phyloP scores from a whole-genome alignment of 2,888 invertebrate species.

The Catocala fraxini region DNA sequence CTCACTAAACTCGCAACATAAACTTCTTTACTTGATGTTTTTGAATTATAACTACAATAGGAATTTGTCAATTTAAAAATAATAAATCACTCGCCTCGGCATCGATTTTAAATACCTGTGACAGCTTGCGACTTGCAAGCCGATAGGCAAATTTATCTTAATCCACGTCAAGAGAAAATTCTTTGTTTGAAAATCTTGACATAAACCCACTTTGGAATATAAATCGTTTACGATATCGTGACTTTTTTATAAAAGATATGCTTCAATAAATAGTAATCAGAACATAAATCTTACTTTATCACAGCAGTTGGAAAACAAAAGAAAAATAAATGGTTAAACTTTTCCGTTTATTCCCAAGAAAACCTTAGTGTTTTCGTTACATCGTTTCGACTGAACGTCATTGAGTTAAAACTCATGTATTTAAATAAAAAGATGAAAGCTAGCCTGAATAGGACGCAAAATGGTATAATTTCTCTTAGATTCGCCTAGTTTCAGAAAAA shows the following conservation, averaged over 20 bases:
- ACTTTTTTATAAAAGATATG: neutral
- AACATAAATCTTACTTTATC: too few species aligned
- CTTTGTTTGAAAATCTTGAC: slow-evolving; percentile 5
- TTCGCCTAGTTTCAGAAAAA: slow-evolving; percentile 3
- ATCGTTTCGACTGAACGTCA: neutral
- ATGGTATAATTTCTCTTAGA: slow-evolving; percentile 2
- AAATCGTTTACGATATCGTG: slow-evolving; percentile 1
- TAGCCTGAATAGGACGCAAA: neutral
- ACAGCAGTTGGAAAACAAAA: too few species aligned
- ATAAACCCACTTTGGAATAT: neutral
- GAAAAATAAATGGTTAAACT: neutral
- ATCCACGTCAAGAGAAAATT: slow-evolving; percentile 6
- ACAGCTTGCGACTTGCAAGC: slow-evolving; percentile 10
- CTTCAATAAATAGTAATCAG: too few species aligned
- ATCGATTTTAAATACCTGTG: slow-evolving; percentile 18
- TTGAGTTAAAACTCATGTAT: neutral
- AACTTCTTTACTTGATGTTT: too few species aligned
- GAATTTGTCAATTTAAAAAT: slow-evolving; percentile 11
- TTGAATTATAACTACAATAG: neutral
- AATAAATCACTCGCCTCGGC: slow-evolving; percentile 1
- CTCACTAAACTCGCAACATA: too few species aligned
- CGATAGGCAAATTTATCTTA: slow-evolving; percentile 16
- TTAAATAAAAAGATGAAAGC: neutral
- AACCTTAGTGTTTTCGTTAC: neutral
- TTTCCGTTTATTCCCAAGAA: neutral